Percentiles rank a stretch among this genome's conserved stretches.
Conservation (phyloP, 2,888 invertebrate species). For the Ectemnius lituratus region DNA sequence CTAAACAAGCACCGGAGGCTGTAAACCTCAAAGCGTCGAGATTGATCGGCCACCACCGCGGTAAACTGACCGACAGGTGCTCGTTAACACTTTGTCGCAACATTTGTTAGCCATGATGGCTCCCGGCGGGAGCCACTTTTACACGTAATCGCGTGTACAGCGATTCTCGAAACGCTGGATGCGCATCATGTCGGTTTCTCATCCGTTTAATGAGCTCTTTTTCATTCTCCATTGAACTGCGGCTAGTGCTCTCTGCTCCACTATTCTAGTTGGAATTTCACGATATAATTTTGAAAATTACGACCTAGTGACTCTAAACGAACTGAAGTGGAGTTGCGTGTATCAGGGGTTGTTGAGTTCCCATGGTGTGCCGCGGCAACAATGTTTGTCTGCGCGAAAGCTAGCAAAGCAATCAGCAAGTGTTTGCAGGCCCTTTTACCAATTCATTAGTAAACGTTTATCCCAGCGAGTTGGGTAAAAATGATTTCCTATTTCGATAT, state of each 20-base stretch:
- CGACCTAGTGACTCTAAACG: background rate
- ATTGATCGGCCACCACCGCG: background rate
- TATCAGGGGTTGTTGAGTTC: slow-evolving; percentile 26
- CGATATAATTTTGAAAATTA: slow-evolving; percentile 6
- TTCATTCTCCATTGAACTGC: too few relatives aligned
- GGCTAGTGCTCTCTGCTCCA: background rate
- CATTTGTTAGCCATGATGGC: background rate
- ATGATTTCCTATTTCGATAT: slow-evolving; percentile 31
- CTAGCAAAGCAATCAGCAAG: slow-evolving; percentile 51
- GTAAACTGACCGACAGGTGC: slow-evolving; percentile 1
- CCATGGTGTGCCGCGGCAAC: slow-evolving; percentile 26
- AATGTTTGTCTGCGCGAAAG: slow-evolving; percentile 45
- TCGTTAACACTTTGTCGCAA: slow-evolving; percentile 7
- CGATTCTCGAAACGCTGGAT: too few relatives aligned
- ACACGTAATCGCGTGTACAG: too few relatives aligned
- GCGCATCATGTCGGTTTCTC: too few relatives aligned
- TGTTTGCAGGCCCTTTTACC: slow-evolving; percentile 56
- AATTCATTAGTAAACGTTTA: slow-evolving; percentile 57
- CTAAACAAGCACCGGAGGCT: slow-evolving; percentile 1
- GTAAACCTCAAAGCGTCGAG: slow-evolving; percentile 3
- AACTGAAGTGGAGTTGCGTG: background rate
- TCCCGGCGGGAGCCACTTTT: too few relatives aligned
- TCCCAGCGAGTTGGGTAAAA: slow-evolving; percentile 34
- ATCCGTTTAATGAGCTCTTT: too few relatives aligned
- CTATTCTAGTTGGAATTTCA: background rate